Base-by-base conservation (phyloP, 2,888 invertebrate genomes). In the Caenorhabditis panamensis region DNA sequence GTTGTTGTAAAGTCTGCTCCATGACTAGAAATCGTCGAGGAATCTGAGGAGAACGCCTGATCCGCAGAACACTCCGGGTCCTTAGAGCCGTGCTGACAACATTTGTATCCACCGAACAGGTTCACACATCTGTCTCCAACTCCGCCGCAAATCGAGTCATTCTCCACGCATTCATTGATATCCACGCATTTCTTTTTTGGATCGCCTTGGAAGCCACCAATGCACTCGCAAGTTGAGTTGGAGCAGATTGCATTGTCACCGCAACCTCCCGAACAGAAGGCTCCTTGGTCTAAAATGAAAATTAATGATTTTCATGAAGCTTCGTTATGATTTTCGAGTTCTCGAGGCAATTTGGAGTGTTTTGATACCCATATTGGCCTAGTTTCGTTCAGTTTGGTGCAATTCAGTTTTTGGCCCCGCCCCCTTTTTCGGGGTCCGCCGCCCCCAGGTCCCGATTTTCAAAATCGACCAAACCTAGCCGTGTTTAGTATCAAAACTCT, bases 171-270 rank as follows among this genome's bases (percentile, higher is more conserved):
- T 63, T 90, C 90, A 69, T 90, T 87, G 26, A 90, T 66, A 61
- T 90, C 90, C 80, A 71, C 54, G 59, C 89, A 89, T 44, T 84
- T 85, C 20, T 82, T 78, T 26, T 72, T 51, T 1, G 89, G 85
- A 92, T 97, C 95, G 75, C 96, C 96, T 44, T 95, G 95, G 92
- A 94, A 96, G 91, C 96, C 96, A 85, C 94, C 94, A 90, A 94
- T 94, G 92, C 97, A 97, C 79, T 94, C 93, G 92, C 96, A 97
- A 89, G 94, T 87, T 44, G 83, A 71, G 71, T 88, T 87, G 49
- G 73, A 71, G 75, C 89, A 89, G 26, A 84, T 71, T 18, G 89
- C 88, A 62, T 88, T 82, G 63, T 80, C 79, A n/a, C 88, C 89
- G 66, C 89, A 89, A 18, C 88, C 88, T 16, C 87, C 88, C 20